These are phyloP conservation scores for Porites evermanni DNA, from an alignment of 92 coral and sea anemone species.

Conservation along the genomic window DNA sequence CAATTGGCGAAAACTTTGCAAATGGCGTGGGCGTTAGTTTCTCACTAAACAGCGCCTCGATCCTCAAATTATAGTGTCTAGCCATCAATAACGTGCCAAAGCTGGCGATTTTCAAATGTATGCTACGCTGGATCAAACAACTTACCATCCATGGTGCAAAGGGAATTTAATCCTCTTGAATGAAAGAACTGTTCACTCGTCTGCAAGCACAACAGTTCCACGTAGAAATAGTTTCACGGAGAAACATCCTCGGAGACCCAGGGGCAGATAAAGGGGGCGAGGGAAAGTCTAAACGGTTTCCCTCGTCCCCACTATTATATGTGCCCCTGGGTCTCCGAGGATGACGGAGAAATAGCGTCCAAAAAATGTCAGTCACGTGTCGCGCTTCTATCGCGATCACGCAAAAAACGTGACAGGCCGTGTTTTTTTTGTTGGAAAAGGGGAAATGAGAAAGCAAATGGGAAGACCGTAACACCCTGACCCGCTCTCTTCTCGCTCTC, in stretches of 20 bases:
- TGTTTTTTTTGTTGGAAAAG: no score
- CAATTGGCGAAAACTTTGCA: no score
- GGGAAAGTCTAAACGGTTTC: no score
- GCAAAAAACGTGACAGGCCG: no score
- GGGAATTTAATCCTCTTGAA: neutral
- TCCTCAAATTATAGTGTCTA: no score
- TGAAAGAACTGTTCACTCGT: neutral
- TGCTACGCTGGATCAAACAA: neutral
- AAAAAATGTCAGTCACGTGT: neutral
- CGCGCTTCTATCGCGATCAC: neutral
- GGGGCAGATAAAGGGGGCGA: neutral
- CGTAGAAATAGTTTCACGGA: neutral
- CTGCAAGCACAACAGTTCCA: neutral
- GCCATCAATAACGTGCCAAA: neutral
- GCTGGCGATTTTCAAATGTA: neutral
- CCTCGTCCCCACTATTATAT: no score
- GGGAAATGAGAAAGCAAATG: no score
- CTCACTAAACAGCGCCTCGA: no score
- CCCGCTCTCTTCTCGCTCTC: no score
- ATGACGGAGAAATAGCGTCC: neutral
- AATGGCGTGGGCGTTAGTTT: no score
- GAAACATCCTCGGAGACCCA: neutral
- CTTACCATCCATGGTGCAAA: constrained; percentile 23
- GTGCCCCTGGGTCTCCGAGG: neutral
- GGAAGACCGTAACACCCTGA: no score